Evolutionary conservation across 1,140 invertebrate genomes (phyloP).

Genomic region (Hypothenemus hampei): DNA sequence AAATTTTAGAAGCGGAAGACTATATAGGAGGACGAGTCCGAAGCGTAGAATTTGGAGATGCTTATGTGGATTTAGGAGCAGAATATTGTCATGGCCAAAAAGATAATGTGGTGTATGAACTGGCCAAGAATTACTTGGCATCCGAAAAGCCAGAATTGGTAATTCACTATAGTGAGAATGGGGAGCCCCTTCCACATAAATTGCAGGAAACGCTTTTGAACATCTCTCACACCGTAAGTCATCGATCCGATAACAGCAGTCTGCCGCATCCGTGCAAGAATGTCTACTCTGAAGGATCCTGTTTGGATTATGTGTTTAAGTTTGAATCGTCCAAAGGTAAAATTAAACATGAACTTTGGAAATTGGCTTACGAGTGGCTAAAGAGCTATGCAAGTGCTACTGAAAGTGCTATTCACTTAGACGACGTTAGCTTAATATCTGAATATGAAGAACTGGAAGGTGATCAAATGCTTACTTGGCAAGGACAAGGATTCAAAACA

Average conservation of each 20-base stretch:
- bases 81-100: slow-evolving; percentile 81
- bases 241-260: background rate
- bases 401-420: slow-evolving; percentile 5
- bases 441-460: slow-evolving; percentile 26
- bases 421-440: slow-evolving; percentile 4
- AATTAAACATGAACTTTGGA: background rate
- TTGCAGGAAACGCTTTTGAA: background rate
- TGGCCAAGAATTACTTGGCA: slow-evolving; percentile 47
- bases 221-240: background rate
- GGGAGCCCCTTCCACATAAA: background rate
- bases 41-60: slow-evolving; percentile 55
- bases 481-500: slow-evolving; percentile 34
- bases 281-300: background rate
- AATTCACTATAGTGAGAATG: background rate
- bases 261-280: background rate
- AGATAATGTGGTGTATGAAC: slow-evolving; percentile 63
- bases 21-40: slow-evolving; percentile 65
- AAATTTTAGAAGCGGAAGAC: slow-evolving; percentile 63
- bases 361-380: background rate
- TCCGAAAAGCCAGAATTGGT: background rate
- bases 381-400: slow-evolving; percentile 4
- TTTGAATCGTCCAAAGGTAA: background rate
- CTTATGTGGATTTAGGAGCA: slow-evolving; percentile 71
- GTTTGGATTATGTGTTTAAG: background rate
- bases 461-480: slow-evolving; percentile 26